These are phyloP conservation scores for Plebejus argus DNA, from an alignment of 2,888 invertebrate genomes.

Conservation along the genomic window DNA sequence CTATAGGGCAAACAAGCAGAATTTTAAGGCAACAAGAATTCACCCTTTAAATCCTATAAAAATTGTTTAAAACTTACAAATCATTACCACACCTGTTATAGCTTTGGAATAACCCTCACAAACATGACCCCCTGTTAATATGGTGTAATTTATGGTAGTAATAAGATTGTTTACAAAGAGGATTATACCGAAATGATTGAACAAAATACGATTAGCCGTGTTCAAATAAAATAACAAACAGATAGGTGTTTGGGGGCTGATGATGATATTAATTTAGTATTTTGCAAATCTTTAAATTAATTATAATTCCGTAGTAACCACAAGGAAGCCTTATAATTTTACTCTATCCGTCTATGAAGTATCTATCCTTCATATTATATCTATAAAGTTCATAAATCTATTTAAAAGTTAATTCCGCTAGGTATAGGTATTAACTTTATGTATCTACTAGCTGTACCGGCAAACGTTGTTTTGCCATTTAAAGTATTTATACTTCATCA, in stretches of 20 bases:
- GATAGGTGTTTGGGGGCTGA: not conserved
- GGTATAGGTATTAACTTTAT: too few species aligned
- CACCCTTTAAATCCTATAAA: conserved; percentile 1
- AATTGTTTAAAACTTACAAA: conserved; percentile 13
- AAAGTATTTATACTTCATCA: too few species aligned
- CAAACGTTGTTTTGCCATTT: too few species aligned
- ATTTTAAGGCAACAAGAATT: not conserved
- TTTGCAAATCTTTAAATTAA: not conserved
- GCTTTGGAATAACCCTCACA: conserved; percentile 13
- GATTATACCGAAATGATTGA: conserved; percentile 29
- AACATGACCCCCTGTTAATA: not conserved
- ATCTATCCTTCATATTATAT: too few species aligned
- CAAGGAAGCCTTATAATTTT: too few species aligned
- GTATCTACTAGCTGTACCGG: too few species aligned
- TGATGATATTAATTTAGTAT: not conserved
- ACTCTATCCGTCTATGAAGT: too few species aligned
- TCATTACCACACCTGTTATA: conserved; percentile 43
- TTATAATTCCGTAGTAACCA: too few species aligned
- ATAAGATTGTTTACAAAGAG: conserved; percentile 21
- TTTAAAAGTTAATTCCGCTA: too few species aligned
- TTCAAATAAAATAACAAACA: conserved; percentile 35
- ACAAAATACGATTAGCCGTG: conserved; percentile 40
- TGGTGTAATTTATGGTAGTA: conserved; percentile 15
- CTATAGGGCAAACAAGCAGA: not conserved
- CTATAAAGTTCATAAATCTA: too few species aligned